A percentile compares a stretch with the other conserved stretches of the same genome.
phyloP scores from a whole-genome alignment of 2,797 vertebrate genomes.

The Gastrophryne carolinensis region DNA sequence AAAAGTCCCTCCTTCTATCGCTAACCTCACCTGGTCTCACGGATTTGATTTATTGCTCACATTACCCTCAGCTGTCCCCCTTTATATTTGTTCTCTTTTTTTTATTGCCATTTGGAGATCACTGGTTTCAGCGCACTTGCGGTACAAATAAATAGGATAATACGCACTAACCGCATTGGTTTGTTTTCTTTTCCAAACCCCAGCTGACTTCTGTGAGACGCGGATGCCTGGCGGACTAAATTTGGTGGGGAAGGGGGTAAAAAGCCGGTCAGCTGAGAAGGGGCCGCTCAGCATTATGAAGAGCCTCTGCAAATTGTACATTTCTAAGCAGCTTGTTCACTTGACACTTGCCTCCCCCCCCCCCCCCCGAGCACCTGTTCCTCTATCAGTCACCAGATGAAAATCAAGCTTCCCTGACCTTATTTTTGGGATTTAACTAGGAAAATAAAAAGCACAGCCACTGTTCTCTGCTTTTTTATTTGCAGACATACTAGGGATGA shows the following conservation, averaged over 20 bases:
- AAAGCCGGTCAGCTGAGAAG: conserved; percentile 67
- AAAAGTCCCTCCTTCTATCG: no score
- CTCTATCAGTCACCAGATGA: conserved; percentile 79
- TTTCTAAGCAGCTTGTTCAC: conserved; percentile 78
- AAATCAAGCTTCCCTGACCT: conserved; percentile 79
- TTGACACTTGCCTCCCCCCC: conserved; percentile 73
- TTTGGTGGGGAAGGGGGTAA: conserved; percentile 64
- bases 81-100: no score
- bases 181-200: background rate
- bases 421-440: conserved; percentile 61
- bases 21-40: no score
- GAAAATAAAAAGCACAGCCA: background rate
- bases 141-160: background rate
- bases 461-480: background rate
- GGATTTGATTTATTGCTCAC: no score
- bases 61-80: no score
- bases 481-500: no score
- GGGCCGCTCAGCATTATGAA: conserved; percentile 68
- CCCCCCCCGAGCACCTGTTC: conserved; percentile 82
- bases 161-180: background rate
- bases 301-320: conserved; percentile 75
- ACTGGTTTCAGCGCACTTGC: background rate
- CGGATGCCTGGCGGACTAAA: conserved; percentile 23
- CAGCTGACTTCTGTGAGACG: background rate
- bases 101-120: no score